Evolutionary conservation across 2,797 vertebrate species (phyloP), one percentile per base, ranked within the genome.

Genomic region (Lophius americanus): DNA sequence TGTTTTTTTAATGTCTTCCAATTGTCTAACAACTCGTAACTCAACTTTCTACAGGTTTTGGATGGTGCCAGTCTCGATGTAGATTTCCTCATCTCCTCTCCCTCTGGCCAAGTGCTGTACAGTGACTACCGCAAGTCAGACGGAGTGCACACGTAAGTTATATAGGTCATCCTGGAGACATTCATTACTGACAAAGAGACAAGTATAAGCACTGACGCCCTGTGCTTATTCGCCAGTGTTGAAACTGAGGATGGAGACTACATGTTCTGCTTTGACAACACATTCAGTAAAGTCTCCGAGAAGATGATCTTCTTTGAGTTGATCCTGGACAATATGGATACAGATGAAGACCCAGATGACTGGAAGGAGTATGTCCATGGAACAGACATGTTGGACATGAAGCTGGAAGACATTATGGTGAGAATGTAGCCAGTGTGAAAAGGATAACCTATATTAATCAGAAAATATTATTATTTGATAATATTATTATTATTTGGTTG

Each of bases 201-300:
- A 39, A 4, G n/a, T 64, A 14, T 5, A n/a, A 8, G 7, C n/a
- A 14, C 59, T 60, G 3, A 65, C 10, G 54, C 10, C 12, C 64
- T 66, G 39, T 84, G 52, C 0, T 57, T 62, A n/a, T 53, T 44
- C 43, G 60, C n/a, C 90, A 99, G 98, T 11, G 78, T 99, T 56
- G 96, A 99, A 88, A 96, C 96, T 0, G 94, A 96, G 81, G 95
- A 96, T 9, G 97, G 98, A 48, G 98, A 99, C 92, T 99, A 99
- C 88, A 96, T 96, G 96, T 97, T 99, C 90, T 99, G 98, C 90
- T 99, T 99, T 70, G 98, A 99, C 91, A 99, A 99, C 92, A 94
- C 95, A 1, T 99, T 99, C 90, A 99, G 97, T 73, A 83, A 95
- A 0, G 89, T 99, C 79, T 98, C 97, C 0, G 97, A 99, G 86